Base-by-base conservation (phyloP, 2,797 vertebrate genomes). In the Eospalax fontanierii region DNA sequence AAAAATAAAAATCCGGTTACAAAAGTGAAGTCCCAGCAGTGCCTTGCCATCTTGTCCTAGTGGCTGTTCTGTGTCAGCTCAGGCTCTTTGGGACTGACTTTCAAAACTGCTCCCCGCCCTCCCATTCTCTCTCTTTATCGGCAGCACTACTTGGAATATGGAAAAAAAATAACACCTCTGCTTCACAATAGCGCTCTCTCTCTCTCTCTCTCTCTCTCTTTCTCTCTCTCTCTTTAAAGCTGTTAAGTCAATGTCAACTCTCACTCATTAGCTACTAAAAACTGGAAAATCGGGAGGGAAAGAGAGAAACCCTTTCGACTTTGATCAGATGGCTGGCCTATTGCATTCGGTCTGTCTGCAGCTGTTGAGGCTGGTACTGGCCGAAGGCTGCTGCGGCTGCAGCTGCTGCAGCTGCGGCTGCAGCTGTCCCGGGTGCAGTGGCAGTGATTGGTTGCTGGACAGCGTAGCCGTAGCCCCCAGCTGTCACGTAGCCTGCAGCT, bases 331-430 rank as follows among this genome's bases (percentile, higher is more conserved):
- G 98, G 91, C 94, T 35, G 70, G 94, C 98, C 98, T 99, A 99
- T 98, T 99, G 99, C 99, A 99, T 99, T 87, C 99, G 99, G 98
- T 99, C 99, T 0, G 99, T 98, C 95, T 99, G 99, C 99, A 99
- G 99, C 98, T 99, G 99, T 98, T 99, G 99, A 40, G 99, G 99
- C 98, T 99, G 99, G 98, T 99, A 99, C 97, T 99, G 99, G 95
- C 99, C 99, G 0, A 99, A 99, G 1, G 99, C 99, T 38, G 99
- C 99, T 30, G 99, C 98, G n/a, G 99, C 97, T 0, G 99, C 94
- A 97, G 99, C 71, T 88, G 99, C 1, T 91, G 99, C 14, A 87
- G 99, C 97, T 0, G 99, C 98, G 0, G 99, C 99, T 0, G 99
- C 99, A 0, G 99, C 99, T 0, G 99, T 99, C 83, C 99, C 99